These are phyloP conservation scores for Spialia ferax DNA, from an alignment of 2,888 invertebrate genomes.

Conservation along the genomic window DNA sequence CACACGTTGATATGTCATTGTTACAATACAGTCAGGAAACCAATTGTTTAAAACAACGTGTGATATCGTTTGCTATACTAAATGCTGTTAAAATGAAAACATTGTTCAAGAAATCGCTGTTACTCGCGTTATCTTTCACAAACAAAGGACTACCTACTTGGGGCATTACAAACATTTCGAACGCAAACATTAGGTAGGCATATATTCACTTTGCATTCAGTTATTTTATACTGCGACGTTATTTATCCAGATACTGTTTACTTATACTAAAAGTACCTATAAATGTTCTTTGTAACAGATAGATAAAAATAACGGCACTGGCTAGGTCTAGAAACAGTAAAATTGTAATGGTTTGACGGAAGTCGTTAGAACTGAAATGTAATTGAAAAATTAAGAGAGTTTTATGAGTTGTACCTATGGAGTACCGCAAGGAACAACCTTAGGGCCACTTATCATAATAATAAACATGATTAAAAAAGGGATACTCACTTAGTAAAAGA, in stretches of 20 bases:
- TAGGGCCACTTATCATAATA: not conserved
- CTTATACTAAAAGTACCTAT: too few relatives aligned
- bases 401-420: not conserved
- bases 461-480: not conserved
- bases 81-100: constrained; percentile 10
- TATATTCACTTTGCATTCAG: not conserved
- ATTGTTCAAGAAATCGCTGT: constrained; percentile 12
- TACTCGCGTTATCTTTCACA: constrained; percentile 14
- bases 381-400: too few relatives aligned
- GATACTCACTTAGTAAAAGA: constrained; percentile 94
- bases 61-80: not conserved
- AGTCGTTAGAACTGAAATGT: too few relatives aligned
- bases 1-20: not conserved
- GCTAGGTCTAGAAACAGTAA: too few relatives aligned
- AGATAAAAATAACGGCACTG: too few relatives aligned
- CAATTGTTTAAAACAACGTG: not conserved
- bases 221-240: too few relatives aligned
- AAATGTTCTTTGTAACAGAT: too few relatives aligned
- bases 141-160: constrained; percentile 12
- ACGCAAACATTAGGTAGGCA: constrained; percentile 1
- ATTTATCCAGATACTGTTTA: too few relatives aligned
- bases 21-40: not conserved
- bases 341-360: too few relatives aligned
- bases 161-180: not conserved
- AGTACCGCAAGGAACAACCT: not conserved